Evolutionary conservation across 2,113 vertebrate species (phyloP), one percentile per base, ranked within the genome.

Genomic region (Scomber japonicus): DNA sequence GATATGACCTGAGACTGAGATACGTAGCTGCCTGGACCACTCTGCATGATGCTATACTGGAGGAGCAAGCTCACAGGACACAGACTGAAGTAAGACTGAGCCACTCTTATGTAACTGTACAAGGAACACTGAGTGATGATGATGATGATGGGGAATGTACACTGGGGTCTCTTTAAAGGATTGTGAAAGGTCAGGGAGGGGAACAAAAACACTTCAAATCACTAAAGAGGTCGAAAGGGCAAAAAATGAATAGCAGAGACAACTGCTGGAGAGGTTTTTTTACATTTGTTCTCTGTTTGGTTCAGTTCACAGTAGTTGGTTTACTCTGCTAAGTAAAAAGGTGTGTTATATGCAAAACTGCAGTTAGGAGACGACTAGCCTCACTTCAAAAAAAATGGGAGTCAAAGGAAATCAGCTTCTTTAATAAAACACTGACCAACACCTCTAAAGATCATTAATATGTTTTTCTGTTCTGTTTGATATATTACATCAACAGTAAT

Each of bases 21-120:
- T 97, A 94, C 0, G 97, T 99, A 54, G 96, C 97, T 0, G 97
- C 97, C 66, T 99, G 98, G 98, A 96, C 96, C 65, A 96, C 97
- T 78, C 95, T 99, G 15, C 96, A 97, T 0, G 97, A 99, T 0
- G 97, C 96, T n/a, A 90, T 97, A 76, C 95, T 97, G 0, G 96
- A 97, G 76, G 97, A 98, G 83, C 82, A 91, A 27, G 63, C 17
- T 54, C 88, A 87, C 74, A 78, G 81, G 70, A 83, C 86, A 4
- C 84, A 88, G 1, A 89, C 80, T 11, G 92, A 94, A 64, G 90
- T 93, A 68, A 81, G 90, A 21, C 21, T 21, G 21, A 40, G 7
- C 21, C 15, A 1, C 16, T 70, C 53, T 50, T 3, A 66, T 14
- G 11, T 51, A 44, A 53, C 31, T 0, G 15, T n/a, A 19, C 46